phyloP scores from a whole-genome alignment of 2,888 invertebrate species.

The Octodonta nipae region DNA sequence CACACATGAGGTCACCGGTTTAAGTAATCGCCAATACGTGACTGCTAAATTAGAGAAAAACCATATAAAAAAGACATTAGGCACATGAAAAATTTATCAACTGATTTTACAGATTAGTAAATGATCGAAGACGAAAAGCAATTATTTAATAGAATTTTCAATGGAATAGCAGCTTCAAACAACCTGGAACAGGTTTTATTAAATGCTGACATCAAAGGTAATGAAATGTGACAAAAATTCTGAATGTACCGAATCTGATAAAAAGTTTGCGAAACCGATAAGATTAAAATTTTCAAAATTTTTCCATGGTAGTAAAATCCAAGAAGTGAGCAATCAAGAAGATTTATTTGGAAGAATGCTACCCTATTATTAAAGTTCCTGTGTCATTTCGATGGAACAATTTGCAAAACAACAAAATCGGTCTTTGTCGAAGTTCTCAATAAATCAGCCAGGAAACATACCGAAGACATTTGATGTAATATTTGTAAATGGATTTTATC shows the following conservation, averaged over 20 bases:
- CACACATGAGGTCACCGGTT: conserved; percentile 6
- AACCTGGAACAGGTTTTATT: conserved; percentile 15
- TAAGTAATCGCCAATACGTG: conserved; percentile 8
- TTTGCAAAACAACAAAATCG: conserved; percentile 22
- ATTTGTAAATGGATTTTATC: conserved; percentile 19
- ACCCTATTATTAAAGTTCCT: conserved; percentile 15
- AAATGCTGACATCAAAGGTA: conserved; percentile 15
- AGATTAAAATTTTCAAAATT: conserved; percentile 11
- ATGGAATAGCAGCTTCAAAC: conserved; percentile 14
- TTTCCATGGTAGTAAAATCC: conserved; percentile 17
- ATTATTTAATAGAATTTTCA: conserved; percentile 19
- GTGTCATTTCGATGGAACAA: conserved; percentile 20
- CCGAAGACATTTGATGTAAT: conserved; percentile 11
- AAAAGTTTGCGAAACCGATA: conserved; percentile 16
- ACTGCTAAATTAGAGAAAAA: conserved; percentile 7
- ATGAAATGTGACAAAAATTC: conserved; percentile 12
- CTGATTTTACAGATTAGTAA: conserved; percentile 7
- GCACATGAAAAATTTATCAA: conserved; percentile 9
- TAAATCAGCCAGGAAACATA: conserved; percentile 6
- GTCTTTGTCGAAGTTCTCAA: conserved; percentile 14
- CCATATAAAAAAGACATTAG: conserved; percentile 8
- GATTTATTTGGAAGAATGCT: conserved; percentile 21
- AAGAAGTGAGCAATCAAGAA: conserved; percentile 18
- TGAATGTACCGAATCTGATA: conserved; percentile 12
- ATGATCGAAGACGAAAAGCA: conserved; percentile 8